A percentile compares a stretch with the other conserved stretches of the same genome.
phyloP scores from a whole-genome alignment of 23 tunicate species.

The Corella eumyota region DNA sequence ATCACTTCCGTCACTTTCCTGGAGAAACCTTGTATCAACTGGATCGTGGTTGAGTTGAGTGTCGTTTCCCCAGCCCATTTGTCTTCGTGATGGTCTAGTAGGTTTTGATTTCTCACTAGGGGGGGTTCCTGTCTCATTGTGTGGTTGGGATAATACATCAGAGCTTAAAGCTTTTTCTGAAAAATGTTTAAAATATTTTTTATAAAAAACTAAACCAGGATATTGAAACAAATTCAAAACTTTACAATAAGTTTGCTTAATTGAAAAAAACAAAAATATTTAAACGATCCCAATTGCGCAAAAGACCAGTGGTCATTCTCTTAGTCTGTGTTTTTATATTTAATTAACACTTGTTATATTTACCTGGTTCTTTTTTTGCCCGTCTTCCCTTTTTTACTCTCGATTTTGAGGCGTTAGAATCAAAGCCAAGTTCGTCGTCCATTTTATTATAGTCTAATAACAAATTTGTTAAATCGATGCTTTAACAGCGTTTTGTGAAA shows the following conservation, averaged over 20 bases:
- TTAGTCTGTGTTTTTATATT: neutral
- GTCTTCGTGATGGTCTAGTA: conserved; percentile 37
- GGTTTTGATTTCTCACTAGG: conserved; percentile 1
- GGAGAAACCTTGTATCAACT: conserved; percentile 30
- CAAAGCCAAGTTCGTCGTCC: conserved; percentile 11
- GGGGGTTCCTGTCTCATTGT: neutral
- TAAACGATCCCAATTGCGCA: too few relatives aligned
- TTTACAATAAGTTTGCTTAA: too few relatives aligned
- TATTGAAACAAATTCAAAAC: too few relatives aligned
- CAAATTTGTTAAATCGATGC: conserved; percentile 2
- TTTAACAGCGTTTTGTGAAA: too few relatives aligned
- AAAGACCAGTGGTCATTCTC: too few relatives aligned
- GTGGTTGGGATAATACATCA: neutral
- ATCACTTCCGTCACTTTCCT: conserved; percentile 12
- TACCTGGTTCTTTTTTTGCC: neutral
- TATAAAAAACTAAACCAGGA: neutral
- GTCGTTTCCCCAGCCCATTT: conserved; percentile 45
- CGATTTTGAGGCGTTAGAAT: neutral
- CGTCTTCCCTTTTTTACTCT: conserved; percentile 11
- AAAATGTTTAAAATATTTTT: neutral
- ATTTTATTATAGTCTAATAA: neutral
- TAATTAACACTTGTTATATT: neutral
- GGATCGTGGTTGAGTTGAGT: conserved; percentile 2
- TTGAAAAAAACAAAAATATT: too few relatives aligned
- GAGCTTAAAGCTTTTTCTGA: neutral